Base-by-base conservation (phyloP, 2,797 vertebrate genomes). In the Gorsachius magnificus region DNA sequence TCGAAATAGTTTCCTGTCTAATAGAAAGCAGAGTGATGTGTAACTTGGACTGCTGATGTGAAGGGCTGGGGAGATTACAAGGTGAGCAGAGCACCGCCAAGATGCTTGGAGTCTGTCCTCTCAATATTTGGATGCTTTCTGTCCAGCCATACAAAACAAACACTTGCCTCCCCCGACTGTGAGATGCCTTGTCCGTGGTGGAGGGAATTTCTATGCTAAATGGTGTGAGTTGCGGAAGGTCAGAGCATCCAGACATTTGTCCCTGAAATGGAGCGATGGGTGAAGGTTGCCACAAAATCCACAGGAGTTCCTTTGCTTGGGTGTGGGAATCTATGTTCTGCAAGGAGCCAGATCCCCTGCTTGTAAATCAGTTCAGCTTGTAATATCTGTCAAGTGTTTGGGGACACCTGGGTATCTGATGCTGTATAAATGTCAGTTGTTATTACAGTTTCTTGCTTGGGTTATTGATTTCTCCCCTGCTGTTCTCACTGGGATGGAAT, bases 371-470 rank as follows among this genome's bases (percentile, higher is more conserved):
- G 93, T 69, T 94, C 89, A 89, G 92, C 87, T 76, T 94, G 94
- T 95, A 96, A 92, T 95, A 94, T 96, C 94, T 97, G 94, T 83
- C 92, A 93, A 89, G 95, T 94, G 96, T 96, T 72, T 96, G 95
- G 96, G 95, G 94, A 96, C 95, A 96, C 96, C 94, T 95, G 95
- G 83, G 78, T 95, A 60, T 94, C 95, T 86, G 89, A 77, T 85
- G 96, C 95, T 97, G 94, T 94, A 97, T 96, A 97, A 97, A 97
- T 97, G 96, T 97, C 96, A 97, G 94, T 85, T 95, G 93, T 96
- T 96, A 97, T 97, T 97, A 96, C 94, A 94, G 90, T 96, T 96
- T 93, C 93, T 97, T 95, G 83, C 81, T 95, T 1, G 4, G 94
- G 53, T 96, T 97, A 96, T 96, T 97, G 96, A 97, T 97, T 97